Evolutionary conservation across 2,113 vertebrate species (phyloP).

Genomic region (Trogon melanurus): DNA sequence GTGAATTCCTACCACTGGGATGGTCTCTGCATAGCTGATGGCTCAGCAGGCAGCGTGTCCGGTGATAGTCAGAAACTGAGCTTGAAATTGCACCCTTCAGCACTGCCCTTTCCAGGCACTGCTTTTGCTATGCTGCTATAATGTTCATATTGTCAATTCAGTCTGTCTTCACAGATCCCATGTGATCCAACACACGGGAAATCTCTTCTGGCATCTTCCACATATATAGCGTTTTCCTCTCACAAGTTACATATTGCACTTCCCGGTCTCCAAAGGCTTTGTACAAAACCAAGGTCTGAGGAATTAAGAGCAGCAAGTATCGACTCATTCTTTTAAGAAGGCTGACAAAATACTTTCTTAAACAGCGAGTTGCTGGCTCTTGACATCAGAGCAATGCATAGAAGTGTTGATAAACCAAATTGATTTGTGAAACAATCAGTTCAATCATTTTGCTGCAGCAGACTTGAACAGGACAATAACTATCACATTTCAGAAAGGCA

Average conservation of each 20-base stretch:
- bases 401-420: neutral
- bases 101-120: neutral
- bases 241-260: neutral
- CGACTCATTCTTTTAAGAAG: neutral
- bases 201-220: neutral
- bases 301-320: neutral
- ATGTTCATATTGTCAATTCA: neutral
- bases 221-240: neutral
- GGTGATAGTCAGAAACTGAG: neutral
- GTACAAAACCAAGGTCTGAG: neutral
- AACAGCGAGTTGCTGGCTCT: neutral
- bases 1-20: neutral
- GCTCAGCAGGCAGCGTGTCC: neutral
- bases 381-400: neutral
- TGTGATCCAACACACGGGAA: neutral
- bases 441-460: neutral
- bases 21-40: neutral
- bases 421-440: neutral
- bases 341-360: neutral
- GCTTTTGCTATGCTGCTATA: neutral
- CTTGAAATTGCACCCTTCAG: conserved; percentile 1
- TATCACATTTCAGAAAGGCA: neutral
- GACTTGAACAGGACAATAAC: conserved; percentile 2
- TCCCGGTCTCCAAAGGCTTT: neutral
- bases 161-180: neutral